phyloP scores from a whole-genome alignment of 2,888 invertebrate genomes.

The Phytoseiulus persimilis region DNA sequence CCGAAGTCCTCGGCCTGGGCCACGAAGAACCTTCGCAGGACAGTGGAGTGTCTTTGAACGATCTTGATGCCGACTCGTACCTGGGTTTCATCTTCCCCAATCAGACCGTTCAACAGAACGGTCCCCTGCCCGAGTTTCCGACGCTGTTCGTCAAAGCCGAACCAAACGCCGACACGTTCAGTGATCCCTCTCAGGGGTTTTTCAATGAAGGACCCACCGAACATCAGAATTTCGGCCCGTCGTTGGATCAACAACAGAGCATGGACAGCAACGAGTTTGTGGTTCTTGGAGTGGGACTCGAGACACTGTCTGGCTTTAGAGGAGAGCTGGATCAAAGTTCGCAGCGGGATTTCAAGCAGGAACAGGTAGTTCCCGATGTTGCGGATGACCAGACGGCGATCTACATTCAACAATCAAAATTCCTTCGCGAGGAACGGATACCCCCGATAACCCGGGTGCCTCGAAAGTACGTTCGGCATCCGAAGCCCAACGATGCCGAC shows the following conservation, averaged over 20 bases:
- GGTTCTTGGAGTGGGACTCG: conserved; percentile 50
- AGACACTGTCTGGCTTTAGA: conserved; percentile 41
- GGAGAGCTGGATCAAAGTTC: conserved; percentile 44
- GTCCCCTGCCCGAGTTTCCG: conserved; percentile 36
- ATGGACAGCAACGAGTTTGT: conserved; percentile 47
- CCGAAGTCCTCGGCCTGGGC: conserved; percentile 7
- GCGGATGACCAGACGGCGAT: conserved; percentile 33
- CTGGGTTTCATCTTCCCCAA: conserved; percentile 40
- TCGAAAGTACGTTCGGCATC: conserved; percentile 38
- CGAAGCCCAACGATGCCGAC: conserved; percentile 49
- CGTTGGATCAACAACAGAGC: conserved; percentile 41
- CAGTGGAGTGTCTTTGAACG: conserved; percentile 35
- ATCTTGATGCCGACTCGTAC: conserved; percentile 40
- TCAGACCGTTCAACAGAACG: conserved; percentile 23
- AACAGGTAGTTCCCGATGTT: conserved; percentile 24
- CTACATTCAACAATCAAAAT: conserved; percentile 8
- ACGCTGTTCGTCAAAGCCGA: conserved; percentile 34
- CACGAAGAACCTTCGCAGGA: conserved; percentile 12
- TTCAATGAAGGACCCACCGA: conserved; percentile 45
- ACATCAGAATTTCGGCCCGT: conserved; percentile 41
- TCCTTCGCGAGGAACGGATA: conserved; percentile 11
- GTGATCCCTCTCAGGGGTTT: background rate
- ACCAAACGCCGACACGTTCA: conserved; percentile 10
- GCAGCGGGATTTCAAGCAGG: conserved; percentile 33
- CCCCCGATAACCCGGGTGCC: conserved; percentile 17